Conservation (phyloP, 2,113 vertebrate genomes). For the Stigmatopora nigra region DNA sequence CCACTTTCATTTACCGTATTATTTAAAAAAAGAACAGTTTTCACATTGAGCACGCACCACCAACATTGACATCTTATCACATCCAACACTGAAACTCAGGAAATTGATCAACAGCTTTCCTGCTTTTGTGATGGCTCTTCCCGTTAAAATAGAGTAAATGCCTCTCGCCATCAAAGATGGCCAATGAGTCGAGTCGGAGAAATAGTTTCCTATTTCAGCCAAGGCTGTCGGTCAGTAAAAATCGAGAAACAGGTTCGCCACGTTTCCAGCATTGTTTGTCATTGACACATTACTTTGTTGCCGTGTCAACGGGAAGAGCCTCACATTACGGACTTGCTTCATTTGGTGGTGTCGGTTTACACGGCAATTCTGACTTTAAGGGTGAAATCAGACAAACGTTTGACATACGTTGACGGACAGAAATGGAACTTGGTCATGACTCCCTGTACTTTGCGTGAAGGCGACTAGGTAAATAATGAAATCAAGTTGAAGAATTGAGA, state of each 20-base stretch:
- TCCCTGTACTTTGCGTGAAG: background rate
- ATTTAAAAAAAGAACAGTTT: too few relatives aligned
- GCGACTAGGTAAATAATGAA: background rate
- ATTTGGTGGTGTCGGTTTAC: background rate
- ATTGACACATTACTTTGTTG: background rate
- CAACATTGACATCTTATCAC: too few relatives aligned
- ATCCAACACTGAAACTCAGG: too few relatives aligned
- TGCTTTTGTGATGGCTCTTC: too few relatives aligned
- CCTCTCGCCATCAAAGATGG: too few relatives aligned
- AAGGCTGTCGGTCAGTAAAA: conserved; percentile 16
- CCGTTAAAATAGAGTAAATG: too few relatives aligned
- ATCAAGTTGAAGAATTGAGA: background rate
- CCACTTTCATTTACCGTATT: too few relatives aligned
- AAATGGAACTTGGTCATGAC: too few relatives aligned
- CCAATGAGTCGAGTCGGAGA: conserved; percentile 2
- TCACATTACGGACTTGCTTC: conserved; percentile 23
- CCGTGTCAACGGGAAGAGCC: conserved; percentile 2
- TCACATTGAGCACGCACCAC: too few relatives aligned
- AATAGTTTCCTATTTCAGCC: conserved; percentile 4
- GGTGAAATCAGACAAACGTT: background rate
- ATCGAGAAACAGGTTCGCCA: conserved; percentile 21
- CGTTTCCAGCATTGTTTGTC: conserved; percentile 17
- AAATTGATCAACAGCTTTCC: too few relatives aligned
- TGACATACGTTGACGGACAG: too few relatives aligned
- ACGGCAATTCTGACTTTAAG: too few relatives aligned